Base-by-base conservation (phyloP, 2,113 vertebrate species). In the Tragelaphus imberbis region DNA sequence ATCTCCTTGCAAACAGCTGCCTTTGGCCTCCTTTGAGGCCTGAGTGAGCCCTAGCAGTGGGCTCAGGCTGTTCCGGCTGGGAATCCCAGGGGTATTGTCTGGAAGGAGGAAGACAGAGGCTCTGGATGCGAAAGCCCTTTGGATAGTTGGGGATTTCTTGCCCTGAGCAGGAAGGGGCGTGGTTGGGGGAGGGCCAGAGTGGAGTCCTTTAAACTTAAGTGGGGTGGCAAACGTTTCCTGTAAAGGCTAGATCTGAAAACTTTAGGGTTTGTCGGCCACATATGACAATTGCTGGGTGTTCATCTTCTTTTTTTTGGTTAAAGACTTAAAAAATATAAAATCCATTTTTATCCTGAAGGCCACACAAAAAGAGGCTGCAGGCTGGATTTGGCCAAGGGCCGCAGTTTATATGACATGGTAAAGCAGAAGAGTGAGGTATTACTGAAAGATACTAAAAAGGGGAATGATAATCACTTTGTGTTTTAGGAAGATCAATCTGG, bases 281-380 rank as follows among this genome's bases (percentile, higher is more conserved):
- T 23, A 36, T 56, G 47, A 27, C 33, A 53, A 51, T 23, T 47
- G 23, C 55, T 87, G 25, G 13, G 12, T 75, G 44, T 7, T 86
- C 25, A 28, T 65, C 12, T 40, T 71, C 59, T n/a, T 61, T 79
- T 44, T 92, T 92, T 30, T 49, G 30, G 27, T 84, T 82, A 9
- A 79, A 58, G 13, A 33, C 5, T 85, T 89, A 51, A 65, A 95
- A 96, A 84, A 88, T 49, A n/a, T 93, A 49, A 92, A 84, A n/a
- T 49, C 30, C 59, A 28, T 59, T 95, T 47, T 84, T 79, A 89
- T 58, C 68, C 59, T 25, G 17, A 84, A 21, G 14, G 25, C 36
- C 19, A 49, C 51, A 51, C 16, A 61, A n/a, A 58, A 33, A 84
- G 49, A 61, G 47, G 3, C 71, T 88, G 6, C 16, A 88, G 44